A percentile compares a stretch with the other conserved stretches of the same genome.
phyloP scores from a whole-genome alignment of 2,797 vertebrate species.

The Ispidina picta region DNA sequence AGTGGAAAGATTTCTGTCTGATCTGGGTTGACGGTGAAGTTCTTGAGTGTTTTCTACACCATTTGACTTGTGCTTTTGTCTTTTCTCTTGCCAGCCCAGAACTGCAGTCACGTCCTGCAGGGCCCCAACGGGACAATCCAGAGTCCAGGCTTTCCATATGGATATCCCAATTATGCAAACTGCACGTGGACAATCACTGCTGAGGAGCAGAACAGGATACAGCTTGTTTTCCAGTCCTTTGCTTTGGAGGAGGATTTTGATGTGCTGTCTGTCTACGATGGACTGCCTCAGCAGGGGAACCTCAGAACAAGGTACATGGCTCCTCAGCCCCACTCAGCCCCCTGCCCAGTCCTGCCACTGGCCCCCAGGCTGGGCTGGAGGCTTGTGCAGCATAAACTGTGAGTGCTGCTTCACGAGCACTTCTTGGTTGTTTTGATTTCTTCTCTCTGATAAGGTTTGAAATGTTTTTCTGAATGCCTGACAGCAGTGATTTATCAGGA shows the following conservation, averaged over 20 bases:
- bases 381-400: background rate
- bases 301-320: conserved; percentile 89
- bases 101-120: conserved; percentile 93
- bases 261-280: conserved; percentile 94
- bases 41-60: background rate
- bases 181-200: conserved; percentile 97
- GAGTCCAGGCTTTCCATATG: conserved; percentile 96
- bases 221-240: conserved; percentile 97
- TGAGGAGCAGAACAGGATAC: conserved; percentile 94
- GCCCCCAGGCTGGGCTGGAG: background rate
- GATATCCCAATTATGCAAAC: conserved; percentile 99
- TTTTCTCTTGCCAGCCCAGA: conserved; percentile 85
- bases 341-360: background rate
- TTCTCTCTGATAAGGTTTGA: conserved; percentile 39
- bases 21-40: background rate
- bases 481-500: conserved; percentile 27
- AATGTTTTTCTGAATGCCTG: conserved; percentile 48
- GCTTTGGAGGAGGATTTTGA: conserved; percentile 98
- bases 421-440: conserved; percentile 44
- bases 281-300: conserved; percentile 89
- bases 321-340: background rate
- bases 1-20: background rate
- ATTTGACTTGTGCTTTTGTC: conserved; percentile 7
- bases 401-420: background rate
- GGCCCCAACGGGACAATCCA: conserved; percentile 95